phyloP scores from a whole-genome alignment of 2,113 vertebrate genomes.

The Chloroceryle aenea region DNA sequence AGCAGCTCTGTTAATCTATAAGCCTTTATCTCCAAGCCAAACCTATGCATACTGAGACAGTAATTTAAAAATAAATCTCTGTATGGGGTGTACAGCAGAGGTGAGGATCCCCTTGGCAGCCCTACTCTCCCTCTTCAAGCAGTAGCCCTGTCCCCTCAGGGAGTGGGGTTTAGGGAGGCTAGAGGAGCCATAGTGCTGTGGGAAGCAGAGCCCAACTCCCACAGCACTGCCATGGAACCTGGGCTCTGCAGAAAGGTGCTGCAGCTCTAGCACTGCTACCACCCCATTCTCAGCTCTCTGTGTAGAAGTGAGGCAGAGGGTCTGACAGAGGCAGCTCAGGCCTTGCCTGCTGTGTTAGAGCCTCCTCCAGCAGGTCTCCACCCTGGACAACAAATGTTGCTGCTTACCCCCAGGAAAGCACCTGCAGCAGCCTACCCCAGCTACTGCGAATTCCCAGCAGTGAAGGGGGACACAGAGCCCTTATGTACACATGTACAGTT shows the following conservation, averaged over 20 bases:
- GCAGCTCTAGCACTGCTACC: not conserved
- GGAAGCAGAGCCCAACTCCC: not conserved
- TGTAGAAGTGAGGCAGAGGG: accelerated
- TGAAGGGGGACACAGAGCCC: not conserved
- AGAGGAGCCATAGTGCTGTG: not conserved
- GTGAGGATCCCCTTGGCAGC: not conserved
- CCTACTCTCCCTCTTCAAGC: not conserved
- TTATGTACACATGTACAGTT: accelerated
- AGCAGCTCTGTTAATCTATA: not conserved
- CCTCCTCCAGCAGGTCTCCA: not conserved
- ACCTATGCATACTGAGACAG: accelerated
- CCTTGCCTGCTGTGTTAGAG: not conserved
- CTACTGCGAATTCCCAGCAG: not conserved
- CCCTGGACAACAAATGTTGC: not conserved
- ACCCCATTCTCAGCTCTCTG: not conserved
- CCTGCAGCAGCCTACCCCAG: accelerated
- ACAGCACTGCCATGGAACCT: not conserved
- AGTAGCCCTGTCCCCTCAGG: not conserved
- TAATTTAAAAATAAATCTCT: not conserved
- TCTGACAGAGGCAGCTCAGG: not conserved
- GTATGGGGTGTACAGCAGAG: not conserved
- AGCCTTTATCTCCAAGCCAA: not conserved
- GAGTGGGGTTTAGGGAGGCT: accelerated
- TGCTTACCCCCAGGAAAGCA: not conserved
- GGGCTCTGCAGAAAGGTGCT: not conserved